Evolutionary conservation across 1,140 invertebrate species (phyloP).

Genomic region (Drosophila nasuta): DNA sequence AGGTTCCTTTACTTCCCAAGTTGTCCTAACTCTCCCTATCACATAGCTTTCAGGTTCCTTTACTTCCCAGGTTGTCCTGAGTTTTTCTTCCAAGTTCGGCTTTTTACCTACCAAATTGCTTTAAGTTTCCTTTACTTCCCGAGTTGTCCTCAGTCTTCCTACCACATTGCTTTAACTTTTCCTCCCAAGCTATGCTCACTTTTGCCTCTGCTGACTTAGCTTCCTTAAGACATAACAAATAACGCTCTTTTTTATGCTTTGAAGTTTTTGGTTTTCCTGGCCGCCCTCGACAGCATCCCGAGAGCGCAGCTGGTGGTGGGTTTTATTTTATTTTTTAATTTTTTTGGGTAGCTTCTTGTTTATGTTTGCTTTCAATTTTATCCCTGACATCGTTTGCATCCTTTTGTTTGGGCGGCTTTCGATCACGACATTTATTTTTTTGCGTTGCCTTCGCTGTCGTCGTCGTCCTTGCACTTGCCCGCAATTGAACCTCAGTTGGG

Average conservation of each 20-base stretch:
- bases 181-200: neutral
- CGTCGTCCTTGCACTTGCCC: slow-evolving; percentile 68
- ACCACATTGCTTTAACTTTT: no score
- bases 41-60: no score
- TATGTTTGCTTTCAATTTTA: slow-evolving; percentile 66
- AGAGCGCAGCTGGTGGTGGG: slow-evolving; percentile 28
- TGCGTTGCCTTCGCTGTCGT: no score
- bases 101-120: no score
- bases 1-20: no score
- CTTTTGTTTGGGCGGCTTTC: slow-evolving; percentile 51
- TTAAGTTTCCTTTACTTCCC: no score
- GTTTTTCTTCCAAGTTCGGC: no score
- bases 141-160: no score
- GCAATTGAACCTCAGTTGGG: slow-evolving; percentile 69
- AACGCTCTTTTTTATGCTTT: slow-evolving; percentile 1
- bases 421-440: slow-evolving; percentile 23
- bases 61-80: no score
- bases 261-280: slow-evolving; percentile 13
- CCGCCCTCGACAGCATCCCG: neutral
- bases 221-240: slow-evolving; percentile 1
- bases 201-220: neutral
- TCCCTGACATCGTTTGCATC: slow-evolving; percentile 59
- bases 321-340: neutral
- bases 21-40: no score
- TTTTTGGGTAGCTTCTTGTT: slow-evolving; percentile 31